Conservation (phyloP, 2,888 invertebrate species). For the Portevinia maculata region DNA sequence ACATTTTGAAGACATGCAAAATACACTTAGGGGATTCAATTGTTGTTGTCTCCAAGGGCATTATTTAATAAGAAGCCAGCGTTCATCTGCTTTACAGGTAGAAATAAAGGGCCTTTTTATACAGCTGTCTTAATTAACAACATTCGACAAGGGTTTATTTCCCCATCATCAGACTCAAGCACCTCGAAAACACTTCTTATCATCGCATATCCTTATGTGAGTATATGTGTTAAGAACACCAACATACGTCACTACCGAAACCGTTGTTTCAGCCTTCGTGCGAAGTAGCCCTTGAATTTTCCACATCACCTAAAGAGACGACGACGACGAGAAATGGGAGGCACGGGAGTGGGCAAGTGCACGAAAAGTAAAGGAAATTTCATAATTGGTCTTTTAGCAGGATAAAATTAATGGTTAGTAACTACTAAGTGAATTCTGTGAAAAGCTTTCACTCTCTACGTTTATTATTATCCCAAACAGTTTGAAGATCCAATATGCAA, state of each 20-base stretch:
- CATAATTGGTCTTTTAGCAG: slow-evolving; percentile 53
- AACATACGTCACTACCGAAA: slow-evolving; percentile 1
- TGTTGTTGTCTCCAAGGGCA: slow-evolving; percentile 11
- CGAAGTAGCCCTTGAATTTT: slow-evolving; percentile 39
- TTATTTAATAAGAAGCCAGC: background rate
- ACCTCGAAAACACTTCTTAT: slow-evolving; percentile 22
- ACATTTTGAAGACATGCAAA: slow-evolving; percentile 4
- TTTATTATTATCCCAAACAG: slow-evolving; percentile 8
- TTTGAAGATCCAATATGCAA: slow-evolving; percentile 18
- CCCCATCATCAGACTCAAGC: slow-evolving; percentile 14
- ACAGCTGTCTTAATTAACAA: slow-evolving; percentile 60
- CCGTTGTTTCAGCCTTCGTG: slow-evolving; percentile 19
- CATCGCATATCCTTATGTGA: slow-evolving; percentile 17
- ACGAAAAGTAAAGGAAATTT: slow-evolving; percentile 34
- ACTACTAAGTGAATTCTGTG: slow-evolving; percentile 47
- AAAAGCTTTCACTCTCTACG: slow-evolving; percentile 22
- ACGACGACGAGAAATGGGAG: slow-evolving; percentile 3
- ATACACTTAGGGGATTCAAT: slow-evolving; percentile 9
- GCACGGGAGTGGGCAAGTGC: background rate
- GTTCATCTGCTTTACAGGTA: slow-evolving; percentile 12
- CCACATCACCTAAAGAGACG: slow-evolving; percentile 5
- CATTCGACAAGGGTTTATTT: slow-evolving; percentile 26
- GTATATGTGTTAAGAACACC: background rate
- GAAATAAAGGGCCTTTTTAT: slow-evolving; percentile 20
- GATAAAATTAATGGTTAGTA: slow-evolving; percentile 45